Conservation (phyloP, 2,888 invertebrate species). For the Metallyticus violacea region DNA sequence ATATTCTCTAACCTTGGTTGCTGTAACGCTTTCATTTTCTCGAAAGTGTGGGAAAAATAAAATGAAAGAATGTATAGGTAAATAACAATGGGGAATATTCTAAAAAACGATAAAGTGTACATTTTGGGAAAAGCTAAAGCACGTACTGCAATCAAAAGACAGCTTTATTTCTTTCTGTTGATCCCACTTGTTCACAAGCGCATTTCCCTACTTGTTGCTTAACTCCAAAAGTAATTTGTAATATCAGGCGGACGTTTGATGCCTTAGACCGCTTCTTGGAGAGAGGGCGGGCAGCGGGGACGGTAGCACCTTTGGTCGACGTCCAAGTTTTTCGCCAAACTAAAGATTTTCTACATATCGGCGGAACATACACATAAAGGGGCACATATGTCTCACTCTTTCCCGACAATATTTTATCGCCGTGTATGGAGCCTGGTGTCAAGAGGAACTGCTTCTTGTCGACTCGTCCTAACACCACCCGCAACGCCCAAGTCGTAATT, state of each 20-base stretch:
- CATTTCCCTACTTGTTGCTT: not conserved
- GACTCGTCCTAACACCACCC: slow-evolving; percentile 18
- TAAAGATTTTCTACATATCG: not conserved
- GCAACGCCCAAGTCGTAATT: slow-evolving; percentile 32
- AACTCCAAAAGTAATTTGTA: not conserved
- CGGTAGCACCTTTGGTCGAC: not conserved
- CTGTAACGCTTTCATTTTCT: too few relatives aligned
- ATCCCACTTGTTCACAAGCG: not conserved
- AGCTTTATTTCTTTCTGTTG: too few relatives aligned
- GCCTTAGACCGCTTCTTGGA: too few relatives aligned
- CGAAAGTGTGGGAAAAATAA: too few relatives aligned
- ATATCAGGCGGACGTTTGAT: not conserved
- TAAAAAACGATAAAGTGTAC: too few relatives aligned
- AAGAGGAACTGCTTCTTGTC: not conserved
- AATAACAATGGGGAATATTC: too few relatives aligned
- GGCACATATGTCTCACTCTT: not conserved
- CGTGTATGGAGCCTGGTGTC: not conserved
- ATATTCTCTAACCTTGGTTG: too few relatives aligned
- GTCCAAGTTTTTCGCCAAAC: not conserved
- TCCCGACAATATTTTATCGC: not conserved
- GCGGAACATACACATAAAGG: too few relatives aligned
- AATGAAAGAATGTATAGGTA: too few relatives aligned
- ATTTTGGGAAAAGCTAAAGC: too few relatives aligned
- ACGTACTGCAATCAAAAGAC: too few relatives aligned
- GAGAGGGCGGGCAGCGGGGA: too few relatives aligned